Base-by-base conservation (phyloP, 2,113 vertebrate genomes). In the Mystacornis crossleyi region DNA sequence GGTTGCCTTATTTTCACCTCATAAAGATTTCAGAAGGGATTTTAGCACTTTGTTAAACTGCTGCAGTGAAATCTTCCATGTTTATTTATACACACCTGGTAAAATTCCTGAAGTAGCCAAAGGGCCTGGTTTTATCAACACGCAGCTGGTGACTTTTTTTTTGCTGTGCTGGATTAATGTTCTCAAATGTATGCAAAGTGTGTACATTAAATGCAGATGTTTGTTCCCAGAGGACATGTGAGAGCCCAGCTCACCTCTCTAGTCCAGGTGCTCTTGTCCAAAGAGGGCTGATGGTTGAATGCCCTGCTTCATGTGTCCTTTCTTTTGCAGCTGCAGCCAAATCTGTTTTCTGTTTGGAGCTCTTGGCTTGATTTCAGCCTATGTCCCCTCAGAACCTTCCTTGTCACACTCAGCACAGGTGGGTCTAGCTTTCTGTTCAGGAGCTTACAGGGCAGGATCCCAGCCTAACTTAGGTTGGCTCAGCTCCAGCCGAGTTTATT, bases 1-100 rank as follows among this genome's bases (percentile, higher is more conserved):
- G 19, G 34, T 61, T 80, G 48, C 58, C 86, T 86, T 18, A 92
- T 91, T 94, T 95, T 92, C 93, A 87, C 88, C 71, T 92, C 84
- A 53, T 95, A 92, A 96, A 94, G 18, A 29, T 82, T 85, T 90
- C 77, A 75, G 77, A 54, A 78, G 69, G 86, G 73, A 78, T 94
- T 84, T 70, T 74, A 85, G 79, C 75, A 83, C 78, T 88, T 67
- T 60, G 60, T 91, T 86, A 72, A 83, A 85, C 40, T 60, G 61
- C 73, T 85, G 82, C 42, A 82, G 9, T 40, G 38, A 24, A 67
- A 40, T 26, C 20, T 53, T 43, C 47, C 23, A 18, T 40, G 66
- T 47, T 91, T 92, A 34, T 86, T 93, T 81, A 65, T 66, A 23
- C 45, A 26, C 72, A 93, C 57, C 86, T 93, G 54, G 81, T 60